phyloP scores from a whole-genome alignment of 2,797 vertebrate species.

The Rhincodon typus region DNA sequence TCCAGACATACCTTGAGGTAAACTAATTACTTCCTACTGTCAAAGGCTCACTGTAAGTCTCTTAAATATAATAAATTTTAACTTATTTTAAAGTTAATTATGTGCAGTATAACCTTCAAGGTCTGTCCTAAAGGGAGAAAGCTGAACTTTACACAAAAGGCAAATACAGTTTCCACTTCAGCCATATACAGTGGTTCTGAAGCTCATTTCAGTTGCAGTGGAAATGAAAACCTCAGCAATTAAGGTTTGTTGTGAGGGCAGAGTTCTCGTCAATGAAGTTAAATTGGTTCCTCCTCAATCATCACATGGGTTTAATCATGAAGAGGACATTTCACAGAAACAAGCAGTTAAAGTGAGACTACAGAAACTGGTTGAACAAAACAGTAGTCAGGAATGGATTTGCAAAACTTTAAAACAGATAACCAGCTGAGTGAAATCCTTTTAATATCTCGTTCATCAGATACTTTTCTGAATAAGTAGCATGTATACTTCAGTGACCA shows the following conservation, averaged over 20 bases:
- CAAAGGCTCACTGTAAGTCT: not conserved
- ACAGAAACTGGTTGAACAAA: not conserved
- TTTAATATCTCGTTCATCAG: not conserved
- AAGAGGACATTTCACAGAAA: not conserved
- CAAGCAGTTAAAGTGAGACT: not conserved
- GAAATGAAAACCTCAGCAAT: not conserved
- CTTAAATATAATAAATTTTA: slow-evolving; percentile 11
- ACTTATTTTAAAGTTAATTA: not conserved
- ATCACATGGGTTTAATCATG: not conserved
- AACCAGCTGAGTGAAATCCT: not conserved
- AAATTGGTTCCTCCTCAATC: not conserved
- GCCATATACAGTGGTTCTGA: not conserved
- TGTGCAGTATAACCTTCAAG: not conserved
- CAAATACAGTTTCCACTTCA: not conserved
- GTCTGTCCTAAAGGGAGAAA: not conserved
- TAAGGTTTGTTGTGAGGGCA: not conserved
- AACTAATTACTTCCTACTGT: slow-evolving; percentile 21
- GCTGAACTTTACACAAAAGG: not conserved
- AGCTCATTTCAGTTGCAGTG: not conserved
- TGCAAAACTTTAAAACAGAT: not conserved
- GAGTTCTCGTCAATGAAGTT: not conserved
- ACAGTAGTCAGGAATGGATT: not conserved
- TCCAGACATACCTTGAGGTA: not conserved
- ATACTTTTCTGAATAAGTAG: not conserved
- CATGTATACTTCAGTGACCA: not conserved